Evolutionary conservation across 2,888 invertebrate species (phyloP).

Genomic region (Brenthis daphne): DNA sequence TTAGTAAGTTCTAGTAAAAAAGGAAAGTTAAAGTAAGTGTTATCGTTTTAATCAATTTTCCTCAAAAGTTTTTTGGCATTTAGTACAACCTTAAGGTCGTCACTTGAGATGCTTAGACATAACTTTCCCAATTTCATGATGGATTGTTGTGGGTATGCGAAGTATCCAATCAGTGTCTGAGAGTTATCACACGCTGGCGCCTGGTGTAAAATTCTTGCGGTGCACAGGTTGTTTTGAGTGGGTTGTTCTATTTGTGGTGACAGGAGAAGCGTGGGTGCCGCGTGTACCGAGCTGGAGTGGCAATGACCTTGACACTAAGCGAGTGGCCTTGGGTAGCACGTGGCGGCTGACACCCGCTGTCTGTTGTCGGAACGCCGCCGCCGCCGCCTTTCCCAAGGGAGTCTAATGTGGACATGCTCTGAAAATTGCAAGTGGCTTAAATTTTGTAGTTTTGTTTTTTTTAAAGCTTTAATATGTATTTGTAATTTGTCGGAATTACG

Average conservation of each 20-base stretch:
- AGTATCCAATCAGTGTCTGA: slow-evolving; percentile 21
- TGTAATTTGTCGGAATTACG: background rate
- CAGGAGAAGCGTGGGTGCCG: slow-evolving; percentile 80
- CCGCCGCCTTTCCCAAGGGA: slow-evolving; percentile 80
- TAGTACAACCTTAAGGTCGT: background rate
- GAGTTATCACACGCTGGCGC: slow-evolving; percentile 24
- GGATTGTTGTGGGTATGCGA: slow-evolving; percentile 7
- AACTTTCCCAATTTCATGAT: background rate
- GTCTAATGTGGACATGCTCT: slow-evolving; percentile 75
- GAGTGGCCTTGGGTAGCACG: slow-evolving; percentile 83
- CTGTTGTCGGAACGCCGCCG: slow-evolving; percentile 81
- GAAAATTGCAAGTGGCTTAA: slow-evolving; percentile 42
- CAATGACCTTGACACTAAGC: slow-evolving; percentile 83
- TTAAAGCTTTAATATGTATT: background rate
- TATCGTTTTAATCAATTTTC: too few species aligned
- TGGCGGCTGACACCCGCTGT: slow-evolving; percentile 82
- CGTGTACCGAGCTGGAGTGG: slow-evolving; percentile 81
- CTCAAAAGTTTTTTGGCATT: too few species aligned
- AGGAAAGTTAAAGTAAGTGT: too few species aligned
- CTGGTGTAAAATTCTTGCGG: slow-evolving; percentile 62
- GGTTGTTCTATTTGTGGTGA: slow-evolving; percentile 81
- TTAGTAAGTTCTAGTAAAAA: too few species aligned
- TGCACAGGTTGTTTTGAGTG: slow-evolving; percentile 70
- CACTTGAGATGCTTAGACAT: background rate
- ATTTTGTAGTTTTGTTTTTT: slow-evolving; percentile 3